A percentile compares a stretch with the other conserved stretches of the same genome.
Evolutionary conservation across 2,797 vertebrate genomes (phyloP).

Genomic region (Hozukius guyotensis): DNA sequence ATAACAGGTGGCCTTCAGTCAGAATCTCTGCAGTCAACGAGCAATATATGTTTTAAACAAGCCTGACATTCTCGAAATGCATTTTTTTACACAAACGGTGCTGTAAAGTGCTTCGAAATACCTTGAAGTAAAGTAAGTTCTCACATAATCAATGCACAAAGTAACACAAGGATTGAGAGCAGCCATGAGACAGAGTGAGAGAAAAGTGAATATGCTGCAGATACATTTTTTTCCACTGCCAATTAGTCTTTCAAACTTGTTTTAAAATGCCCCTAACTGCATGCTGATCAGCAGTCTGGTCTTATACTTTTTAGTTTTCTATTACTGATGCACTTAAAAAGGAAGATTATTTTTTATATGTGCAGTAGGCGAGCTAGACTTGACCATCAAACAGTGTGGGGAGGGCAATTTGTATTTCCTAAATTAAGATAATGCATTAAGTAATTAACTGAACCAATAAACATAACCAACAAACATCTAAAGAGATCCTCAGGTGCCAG

Average conservation of each 20-base stretch:
- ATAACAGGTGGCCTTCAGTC: conserved; percentile 49
- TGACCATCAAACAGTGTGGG: conserved; percentile 1
- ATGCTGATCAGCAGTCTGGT: not conserved
- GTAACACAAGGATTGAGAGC: not conserved
- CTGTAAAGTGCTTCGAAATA: conserved; percentile 4
- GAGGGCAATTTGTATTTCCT: conserved; percentile 8
- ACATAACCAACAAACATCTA: conserved; percentile 47
- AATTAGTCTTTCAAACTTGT: not conserved
- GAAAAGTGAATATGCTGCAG: not conserved
- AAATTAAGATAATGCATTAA: conserved; percentile 40
- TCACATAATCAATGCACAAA: conserved; percentile 5
- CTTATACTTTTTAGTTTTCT: not conserved
- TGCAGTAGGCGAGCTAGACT: not conserved
- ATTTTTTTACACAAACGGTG: not conserved
- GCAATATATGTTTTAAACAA: conserved; percentile 12
- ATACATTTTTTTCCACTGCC: not conserved
- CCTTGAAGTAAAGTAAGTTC: conserved; percentile 29
- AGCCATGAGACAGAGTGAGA: not conserved
- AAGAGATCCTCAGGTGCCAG: conserved; percentile 47
- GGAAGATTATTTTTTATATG: not conserved
- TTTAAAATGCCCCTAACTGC: not conserved
- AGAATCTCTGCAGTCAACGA: conserved; percentile 13
- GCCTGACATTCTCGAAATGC: not conserved
- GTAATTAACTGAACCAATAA: conserved; percentile 55
- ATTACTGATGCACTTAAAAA: not conserved